These are phyloP conservation scores for Drosophila cardini DNA, from an alignment of 1,140 invertebrate species.

Conservation along the genomic window DNA sequence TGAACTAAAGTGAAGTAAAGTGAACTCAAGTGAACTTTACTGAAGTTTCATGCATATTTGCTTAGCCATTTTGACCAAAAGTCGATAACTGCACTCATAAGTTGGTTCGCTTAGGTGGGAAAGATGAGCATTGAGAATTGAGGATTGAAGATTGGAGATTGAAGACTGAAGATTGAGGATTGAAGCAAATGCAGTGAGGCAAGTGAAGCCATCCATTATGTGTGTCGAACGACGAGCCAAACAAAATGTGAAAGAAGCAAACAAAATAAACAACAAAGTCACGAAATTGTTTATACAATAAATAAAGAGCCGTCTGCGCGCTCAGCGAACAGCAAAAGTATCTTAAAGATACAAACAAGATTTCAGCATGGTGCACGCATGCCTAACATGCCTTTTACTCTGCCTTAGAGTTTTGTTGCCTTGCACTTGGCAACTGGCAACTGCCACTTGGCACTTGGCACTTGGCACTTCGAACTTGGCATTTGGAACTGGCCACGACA, in stretches of 20 bases:
- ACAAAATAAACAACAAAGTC: conserved; percentile 79
- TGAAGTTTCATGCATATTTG: conserved; percentile 70
- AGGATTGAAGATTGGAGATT: background rate
- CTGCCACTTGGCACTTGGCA: background rate
- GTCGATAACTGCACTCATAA: conserved; percentile 41
- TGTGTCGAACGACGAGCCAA: conserved; percentile 67
- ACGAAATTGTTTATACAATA: conserved; percentile 81
- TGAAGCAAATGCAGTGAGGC: conserved; percentile 14
- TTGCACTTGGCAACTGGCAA: conserved; percentile 24
- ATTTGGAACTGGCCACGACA: conserved; percentile 26
- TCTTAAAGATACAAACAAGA: conserved; percentile 79
- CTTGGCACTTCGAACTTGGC: conserved; percentile 4
- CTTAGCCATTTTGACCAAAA: conserved; percentile 58
- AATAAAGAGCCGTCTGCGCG: conserved; percentile 66
- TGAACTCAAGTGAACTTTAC: conserved; percentile 13
- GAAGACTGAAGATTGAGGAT: background rate
- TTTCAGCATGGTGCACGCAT: conserved; percentile 58
- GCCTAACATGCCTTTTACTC: conserved; percentile 57
- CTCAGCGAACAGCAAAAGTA: conserved; percentile 73
- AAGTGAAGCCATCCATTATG: conserved; percentile 64
- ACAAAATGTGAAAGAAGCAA: conserved; percentile 71
- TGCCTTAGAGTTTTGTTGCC: conserved; percentile 7
- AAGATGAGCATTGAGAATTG: background rate
- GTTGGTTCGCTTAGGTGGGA: conserved; percentile 26
- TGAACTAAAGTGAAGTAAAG: conserved; percentile 18